Conservation (phyloP, 2,888 invertebrate genomes). For the Clostera curtula region DNA sequence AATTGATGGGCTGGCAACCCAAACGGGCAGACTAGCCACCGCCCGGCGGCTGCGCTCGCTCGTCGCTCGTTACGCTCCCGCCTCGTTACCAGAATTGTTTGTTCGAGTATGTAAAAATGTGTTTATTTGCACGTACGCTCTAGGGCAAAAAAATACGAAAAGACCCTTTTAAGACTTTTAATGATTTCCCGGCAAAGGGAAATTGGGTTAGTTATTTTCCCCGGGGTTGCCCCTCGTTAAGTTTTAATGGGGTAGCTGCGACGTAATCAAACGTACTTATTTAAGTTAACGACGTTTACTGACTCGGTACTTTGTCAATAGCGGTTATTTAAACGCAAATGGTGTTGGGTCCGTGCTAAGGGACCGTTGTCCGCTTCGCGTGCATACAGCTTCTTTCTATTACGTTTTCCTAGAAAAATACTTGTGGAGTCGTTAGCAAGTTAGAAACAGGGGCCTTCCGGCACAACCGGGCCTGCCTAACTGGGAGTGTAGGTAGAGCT, state of each 20-base stretch:
- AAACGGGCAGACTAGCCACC: conserved; percentile 18
- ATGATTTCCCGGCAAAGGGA: conserved; percentile 75
- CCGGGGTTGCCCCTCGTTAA: conserved; percentile 74
- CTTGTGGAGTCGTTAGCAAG: conserved; percentile 34
- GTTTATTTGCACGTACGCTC: conserved; percentile 75
- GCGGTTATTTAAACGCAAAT: conserved; percentile 38
- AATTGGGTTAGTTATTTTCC: conserved; percentile 76
- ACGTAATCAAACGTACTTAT: conserved; percentile 74
- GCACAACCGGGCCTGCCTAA: conserved; percentile 35
- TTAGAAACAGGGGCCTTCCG: conserved; percentile 47
- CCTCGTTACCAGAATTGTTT: conserved; percentile 74
- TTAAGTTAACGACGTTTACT: conserved; percentile 70
- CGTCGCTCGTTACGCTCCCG: conserved; percentile 64
- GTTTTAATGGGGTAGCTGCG: conserved; percentile 75
- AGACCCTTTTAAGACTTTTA: conserved; percentile 76
- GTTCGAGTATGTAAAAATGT: conserved; percentile 75
- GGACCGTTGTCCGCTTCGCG: conserved; percentile 21
- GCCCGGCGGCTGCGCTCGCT: conserved; percentile 19
- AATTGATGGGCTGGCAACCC: not conserved
- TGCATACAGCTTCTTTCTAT: conserved; percentile 23
- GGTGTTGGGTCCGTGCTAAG: conserved; percentile 23
- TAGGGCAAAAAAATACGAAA: conserved; percentile 72
- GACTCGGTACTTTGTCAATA: conserved; percentile 60
- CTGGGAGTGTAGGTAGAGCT: conserved; percentile 52
- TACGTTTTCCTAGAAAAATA: conserved; percentile 43